phyloP scores from a whole-genome alignment of 2,888 invertebrate species.

The Priocnemis perturbator region DNA sequence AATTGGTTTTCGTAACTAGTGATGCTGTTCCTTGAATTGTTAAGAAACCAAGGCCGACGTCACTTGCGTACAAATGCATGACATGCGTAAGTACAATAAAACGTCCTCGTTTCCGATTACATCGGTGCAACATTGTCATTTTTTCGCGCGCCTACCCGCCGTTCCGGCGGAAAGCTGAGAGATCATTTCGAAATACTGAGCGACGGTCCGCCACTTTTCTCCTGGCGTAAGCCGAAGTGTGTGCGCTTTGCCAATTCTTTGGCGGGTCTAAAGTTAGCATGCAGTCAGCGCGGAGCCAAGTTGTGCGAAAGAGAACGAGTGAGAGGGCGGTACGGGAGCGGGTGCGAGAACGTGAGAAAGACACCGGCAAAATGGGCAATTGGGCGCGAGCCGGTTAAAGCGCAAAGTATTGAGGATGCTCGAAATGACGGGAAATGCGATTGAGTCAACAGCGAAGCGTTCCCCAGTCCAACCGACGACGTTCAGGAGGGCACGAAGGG shows the following conservation, averaged over 20 bases:
- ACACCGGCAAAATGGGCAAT: conserved; percentile 1
- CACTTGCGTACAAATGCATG: no score
- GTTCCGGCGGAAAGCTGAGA: not conserved
- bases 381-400: conserved; percentile 7
- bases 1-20: no score
- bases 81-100: no score
- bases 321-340: not conserved
- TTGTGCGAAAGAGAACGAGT: conserved; percentile 8
- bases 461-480: not conserved
- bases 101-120: no score
- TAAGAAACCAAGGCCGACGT: no score
- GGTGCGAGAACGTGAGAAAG: conserved; percentile 23
- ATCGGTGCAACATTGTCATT: no score
- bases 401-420: conserved; percentile 2
- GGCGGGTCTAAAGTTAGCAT: conserved; percentile 68
- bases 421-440: not conserved
- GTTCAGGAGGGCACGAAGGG: not conserved
- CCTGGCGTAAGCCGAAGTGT: conserved; percentile 26
- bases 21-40: no score
- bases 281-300: conserved; percentile 58
- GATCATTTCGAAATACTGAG: not conserved
- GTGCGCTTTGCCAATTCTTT: conserved; percentile 62
- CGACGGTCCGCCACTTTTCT: conserved; percentile 32
- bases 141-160: no score
- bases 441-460: no score